Base-by-base conservation (phyloP, 2,888 invertebrate species). In the Sipha maydis region DNA sequence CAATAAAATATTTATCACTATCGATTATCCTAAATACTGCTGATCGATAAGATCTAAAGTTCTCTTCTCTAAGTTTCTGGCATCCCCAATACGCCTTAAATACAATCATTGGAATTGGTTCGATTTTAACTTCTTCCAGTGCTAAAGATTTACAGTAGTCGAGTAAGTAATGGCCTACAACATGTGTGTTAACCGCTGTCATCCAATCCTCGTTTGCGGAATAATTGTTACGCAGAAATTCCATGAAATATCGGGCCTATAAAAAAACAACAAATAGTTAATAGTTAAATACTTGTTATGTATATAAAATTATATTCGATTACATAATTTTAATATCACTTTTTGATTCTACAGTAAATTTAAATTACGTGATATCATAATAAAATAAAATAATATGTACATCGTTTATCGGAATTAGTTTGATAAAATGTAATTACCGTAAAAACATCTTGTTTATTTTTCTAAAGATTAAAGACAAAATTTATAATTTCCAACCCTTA, bases 221-320 rank as follows among this genome's bases (percentile, higher is more conserved):
- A 85, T 19, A 21, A 34, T 67, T 38, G 75, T 82, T 34, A 31
- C 73, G 73, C 25, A 88, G 61, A 82, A 82, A 82, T 80, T 82
- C 80, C 9, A 88, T 25, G 67, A 61, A 88, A 76, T 88, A 88
- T 28, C 88, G 80, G 41, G 75, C 75, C 88, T 88, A 34, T 76
- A 88, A 41, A 14, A 38, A 28, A 17, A 71, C 38, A n/a, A 48
- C 48, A 11, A 48, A 14, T 48, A 48, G 34, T 34, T 34, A 3
- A 34, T 34, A n/a, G n/a, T n/a, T 5, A 34, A 9, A 5, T 25
- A 41, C 19, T 21, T 76, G 19, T 48, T 1, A 11, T 4, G 48
- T 48, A 48, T 14, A 48, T 8, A 41, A 41, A 41, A 41, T 8
- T 9, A 3, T 41, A 41, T 5, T 41, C 8, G 8, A 41, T 41